Conservation (phyloP, 2,113 vertebrate species). For the Chrysemys picta region DNA sequence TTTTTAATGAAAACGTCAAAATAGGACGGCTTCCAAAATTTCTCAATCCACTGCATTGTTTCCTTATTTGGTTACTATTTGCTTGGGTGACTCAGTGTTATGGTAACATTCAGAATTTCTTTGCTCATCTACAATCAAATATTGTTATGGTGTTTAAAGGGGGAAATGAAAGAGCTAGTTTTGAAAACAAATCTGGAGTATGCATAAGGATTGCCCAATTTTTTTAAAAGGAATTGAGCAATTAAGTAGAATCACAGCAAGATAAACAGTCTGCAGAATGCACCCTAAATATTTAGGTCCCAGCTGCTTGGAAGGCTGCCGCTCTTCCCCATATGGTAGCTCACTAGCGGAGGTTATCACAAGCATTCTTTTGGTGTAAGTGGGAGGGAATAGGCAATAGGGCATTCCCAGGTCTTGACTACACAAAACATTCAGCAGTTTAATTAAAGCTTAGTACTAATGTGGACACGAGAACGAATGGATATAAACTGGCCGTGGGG, state of each 20-base stretch:
- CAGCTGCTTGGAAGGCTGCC: not conserved
- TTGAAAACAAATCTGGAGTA: not conserved
- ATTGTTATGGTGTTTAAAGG: not conserved
- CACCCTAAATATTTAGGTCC: not conserved
- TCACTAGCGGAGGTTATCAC: not conserved
- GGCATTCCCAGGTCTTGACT: not conserved
- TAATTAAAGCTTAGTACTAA: no score
- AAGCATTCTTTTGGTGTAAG: not conserved
- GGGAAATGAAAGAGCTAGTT: not conserved
- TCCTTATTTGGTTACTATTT: constrained; percentile 49
- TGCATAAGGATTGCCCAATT: not conserved
- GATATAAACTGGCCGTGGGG: no score
- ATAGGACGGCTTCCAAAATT: constrained; percentile 70
- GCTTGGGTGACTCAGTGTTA: constrained; percentile 57
- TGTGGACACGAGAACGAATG: no score
- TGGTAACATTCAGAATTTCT: constrained; percentile 35
- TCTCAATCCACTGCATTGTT: constrained; percentile 63
- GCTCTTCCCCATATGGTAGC: not conserved
- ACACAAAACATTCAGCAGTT: not conserved
- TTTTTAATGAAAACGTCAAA: constrained; percentile 59
- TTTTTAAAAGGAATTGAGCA: not conserved
- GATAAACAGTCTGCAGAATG: not conserved
- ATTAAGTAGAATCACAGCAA: not conserved
- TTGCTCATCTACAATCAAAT: not conserved
- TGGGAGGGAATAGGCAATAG: not conserved